Percentiles rank a stretch among this genome's conserved stretches.
Evolutionary conservation across 2,797 vertebrate species (phyloP).

Genomic region (Naso thynnoides): DNA sequence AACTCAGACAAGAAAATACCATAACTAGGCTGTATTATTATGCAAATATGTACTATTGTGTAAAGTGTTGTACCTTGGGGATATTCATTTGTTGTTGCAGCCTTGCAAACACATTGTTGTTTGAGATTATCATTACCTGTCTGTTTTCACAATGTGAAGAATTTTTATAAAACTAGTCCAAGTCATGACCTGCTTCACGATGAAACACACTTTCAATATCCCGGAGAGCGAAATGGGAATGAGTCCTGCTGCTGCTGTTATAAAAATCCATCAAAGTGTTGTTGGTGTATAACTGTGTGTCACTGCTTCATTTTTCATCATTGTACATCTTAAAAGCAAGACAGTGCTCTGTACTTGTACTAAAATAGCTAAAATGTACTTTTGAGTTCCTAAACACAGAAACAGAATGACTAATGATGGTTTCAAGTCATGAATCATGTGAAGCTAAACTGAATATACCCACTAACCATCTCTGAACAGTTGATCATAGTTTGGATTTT

Average conservation of each 20-base stretch:
- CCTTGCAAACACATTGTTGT: slow-evolving; percentile 1
- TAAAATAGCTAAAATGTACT: background rate
- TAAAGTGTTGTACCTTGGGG: background rate
- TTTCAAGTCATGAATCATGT: no score
- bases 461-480: background rate
- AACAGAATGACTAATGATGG: no score
- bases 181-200: no score
- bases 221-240: no score
- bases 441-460: background rate
- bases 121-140: slow-evolving; percentile 7
- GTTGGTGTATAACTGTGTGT: background rate
- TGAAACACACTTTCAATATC: no score
- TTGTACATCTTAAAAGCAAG: background rate
- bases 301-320: background rate
- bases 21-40: slow-evolving; percentile 28
- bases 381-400: background rate
- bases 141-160: background rate
- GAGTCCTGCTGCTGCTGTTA: no score
- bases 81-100: slow-evolving; percentile 10
- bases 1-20: slow-evolving; percentile 9
- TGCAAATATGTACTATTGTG: slow-evolving; percentile 42
- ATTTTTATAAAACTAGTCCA: background rate
- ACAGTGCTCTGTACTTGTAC: background rate
- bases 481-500: background rate
- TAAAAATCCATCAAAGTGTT: no score